Evolutionary conservation across 2,113 vertebrate genomes (phyloP), one percentile per base, ranked within the genome.

Genomic region (Cygnus buccinator): DNA sequence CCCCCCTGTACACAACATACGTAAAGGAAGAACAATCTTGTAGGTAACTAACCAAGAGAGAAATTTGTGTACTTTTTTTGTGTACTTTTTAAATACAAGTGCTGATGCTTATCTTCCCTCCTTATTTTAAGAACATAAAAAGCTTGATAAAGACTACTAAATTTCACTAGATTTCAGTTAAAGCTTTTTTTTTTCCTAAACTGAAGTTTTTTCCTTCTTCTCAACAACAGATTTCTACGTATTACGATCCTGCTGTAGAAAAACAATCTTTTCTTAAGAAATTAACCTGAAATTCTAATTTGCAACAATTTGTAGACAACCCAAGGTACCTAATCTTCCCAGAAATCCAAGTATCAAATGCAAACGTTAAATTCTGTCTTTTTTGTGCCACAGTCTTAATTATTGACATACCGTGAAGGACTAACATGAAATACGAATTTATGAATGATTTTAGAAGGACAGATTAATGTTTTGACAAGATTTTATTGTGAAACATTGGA

Each of bases 401-500:
- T 3, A 88, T 20, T 48, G 23, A 89, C 1, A 3, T 0, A 39
- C 13, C 2, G 2, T 6, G 16, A 66, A 46, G 48, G 21, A 83
- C 29, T 66, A 80, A 58, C 44, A 57, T 6, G 71, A 66, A 82
- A 39, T 22, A 86, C 0, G 1, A 17, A 55, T 21, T 86, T 86
- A 9, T 12, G 26, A 96, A 90, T 78, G 39, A 96, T 15, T 73
- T 78, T 43, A 13, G 22, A 65, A 63, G 57, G 70, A 87, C 57
- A 89, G 29, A 59, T 14, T n/a, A 66, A 86, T 67, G 93, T 98
- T 98, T 98, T 98, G 97, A 97, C 94, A 98, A 97, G 97, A 95
- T 99, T 99, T 98, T 98, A 98, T 99, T 99, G 99, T 99, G 99
- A 99, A 99, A 99, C 98, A 98, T 98, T 98, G 98, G 97, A 98